Percentiles rank a stretch among this genome's conserved stretches.
Evolutionary conservation across 1,140 invertebrate species (phyloP).

Genomic region (Scaptomyza pallida): DNA sequence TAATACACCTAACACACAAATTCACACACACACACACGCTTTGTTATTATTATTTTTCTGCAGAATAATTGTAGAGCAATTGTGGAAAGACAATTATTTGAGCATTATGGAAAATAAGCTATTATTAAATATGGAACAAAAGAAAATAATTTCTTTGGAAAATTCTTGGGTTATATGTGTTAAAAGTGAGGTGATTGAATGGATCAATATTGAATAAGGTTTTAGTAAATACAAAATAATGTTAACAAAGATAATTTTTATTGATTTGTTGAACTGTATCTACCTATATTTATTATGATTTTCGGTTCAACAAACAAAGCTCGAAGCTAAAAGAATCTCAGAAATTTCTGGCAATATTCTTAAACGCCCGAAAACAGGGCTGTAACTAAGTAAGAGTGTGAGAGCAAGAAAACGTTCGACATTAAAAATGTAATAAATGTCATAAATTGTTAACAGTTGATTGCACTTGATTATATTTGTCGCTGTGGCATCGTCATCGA

Average conservation of each 20-base stretch:
- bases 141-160: no score
- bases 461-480: constrained; percentile 57
- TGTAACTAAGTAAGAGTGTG: background rate
- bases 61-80: background rate
- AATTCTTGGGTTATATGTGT: no score
- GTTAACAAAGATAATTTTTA: no score
- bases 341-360: background rate
- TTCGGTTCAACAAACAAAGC: background rate
- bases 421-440: constrained; percentile 58
- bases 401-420: constrained; percentile 5
- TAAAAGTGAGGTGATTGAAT: no score
- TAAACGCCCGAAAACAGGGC: background rate
- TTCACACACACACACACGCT: constrained; percentile 11
- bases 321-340: background rate
- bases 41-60: background rate
- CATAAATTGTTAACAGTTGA: constrained; percentile 61
- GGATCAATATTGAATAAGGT: no score
- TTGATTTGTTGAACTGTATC: no score
- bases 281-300: background rate
- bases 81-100: background rate
- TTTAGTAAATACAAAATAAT: no score
- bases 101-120: background rate
- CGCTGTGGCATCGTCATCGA: constrained; percentile 14
- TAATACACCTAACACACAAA: constrained; percentile 21
- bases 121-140: no score